A percentile compares a stretch with the other conserved stretches of the same genome.
Conservation (phyloP, 2,113 vertebrate species). For the Chlorodrepanis virens region DNA sequence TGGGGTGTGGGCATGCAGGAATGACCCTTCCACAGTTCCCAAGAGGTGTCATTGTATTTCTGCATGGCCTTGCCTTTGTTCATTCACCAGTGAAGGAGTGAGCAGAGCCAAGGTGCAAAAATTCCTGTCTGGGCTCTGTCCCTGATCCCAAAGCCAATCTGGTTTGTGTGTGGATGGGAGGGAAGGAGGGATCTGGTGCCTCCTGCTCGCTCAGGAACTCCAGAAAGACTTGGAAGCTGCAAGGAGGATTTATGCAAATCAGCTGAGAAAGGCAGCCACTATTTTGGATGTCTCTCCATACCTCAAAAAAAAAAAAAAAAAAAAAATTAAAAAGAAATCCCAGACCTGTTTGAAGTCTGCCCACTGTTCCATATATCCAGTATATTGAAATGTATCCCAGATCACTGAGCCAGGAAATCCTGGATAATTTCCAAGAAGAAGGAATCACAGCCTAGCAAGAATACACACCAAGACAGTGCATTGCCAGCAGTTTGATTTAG, state of each 20-base stretch:
- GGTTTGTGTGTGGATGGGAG: not conserved
- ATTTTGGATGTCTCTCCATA: not conserved
- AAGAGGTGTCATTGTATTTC: accelerated
- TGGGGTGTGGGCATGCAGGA: accelerated
- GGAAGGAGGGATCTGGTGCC: not conserved
- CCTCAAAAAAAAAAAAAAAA: not conserved
- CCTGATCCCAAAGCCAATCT: not conserved
- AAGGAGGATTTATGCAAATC: conserved; percentile 13
- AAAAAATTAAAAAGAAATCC: not conserved
- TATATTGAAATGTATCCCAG: conserved; percentile 4
- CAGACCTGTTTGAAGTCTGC: not conserved
- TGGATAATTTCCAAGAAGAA: conserved; percentile 40
- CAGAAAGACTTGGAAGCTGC: not conserved
- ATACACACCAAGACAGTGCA: conserved; percentile 35
- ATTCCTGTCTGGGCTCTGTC: not conserved
- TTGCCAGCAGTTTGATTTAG: conserved; percentile 43
- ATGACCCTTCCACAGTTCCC: not conserved
- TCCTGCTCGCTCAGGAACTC: not conserved
- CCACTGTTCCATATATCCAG: not conserved
- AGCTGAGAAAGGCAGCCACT: not conserved
- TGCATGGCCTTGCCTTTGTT: accelerated
- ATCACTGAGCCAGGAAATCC: not conserved
- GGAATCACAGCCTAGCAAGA: conserved; percentile 8
- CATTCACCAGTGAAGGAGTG: accelerated
- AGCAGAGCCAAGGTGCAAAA: not conserved